These are phyloP conservation scores for Laterallus jamaicensis DNA, from an alignment of 2,113 vertebrate genomes.

Conservation along the genomic window DNA sequence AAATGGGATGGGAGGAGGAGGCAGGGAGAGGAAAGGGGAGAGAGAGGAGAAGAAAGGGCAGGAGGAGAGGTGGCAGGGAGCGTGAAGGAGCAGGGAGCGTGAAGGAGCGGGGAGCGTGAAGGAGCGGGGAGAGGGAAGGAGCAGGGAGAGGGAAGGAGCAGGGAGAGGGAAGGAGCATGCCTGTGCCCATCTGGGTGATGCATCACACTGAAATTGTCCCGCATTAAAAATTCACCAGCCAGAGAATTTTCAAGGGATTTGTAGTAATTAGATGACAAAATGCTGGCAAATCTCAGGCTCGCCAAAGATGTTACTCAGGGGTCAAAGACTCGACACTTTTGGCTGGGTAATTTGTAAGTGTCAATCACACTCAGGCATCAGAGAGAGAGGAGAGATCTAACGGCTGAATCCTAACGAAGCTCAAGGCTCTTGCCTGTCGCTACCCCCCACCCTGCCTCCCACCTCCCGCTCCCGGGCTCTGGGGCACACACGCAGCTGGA, in stretches of 20 bases:
- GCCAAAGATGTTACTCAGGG: constrained; percentile 96
- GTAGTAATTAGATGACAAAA: constrained; percentile 99
- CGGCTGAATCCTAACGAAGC: constrained; percentile 76
- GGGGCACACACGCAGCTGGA: background rate
- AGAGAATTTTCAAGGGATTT: constrained; percentile 97
- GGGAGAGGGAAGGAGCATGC: too few species aligned
- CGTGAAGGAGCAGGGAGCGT: background rate
- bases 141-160: background rate
- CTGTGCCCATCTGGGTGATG: constrained; percentile 76
- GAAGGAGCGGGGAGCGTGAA: background rate
- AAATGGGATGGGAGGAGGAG: background rate
- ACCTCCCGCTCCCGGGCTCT: background rate
- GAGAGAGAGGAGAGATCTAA: constrained; percentile 71
- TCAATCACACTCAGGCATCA: constrained; percentile 94
- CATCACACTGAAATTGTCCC: constrained; percentile 79
- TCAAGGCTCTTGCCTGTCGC: background rate
- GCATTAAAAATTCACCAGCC: constrained; percentile 98
- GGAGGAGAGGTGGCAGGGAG: background rate
- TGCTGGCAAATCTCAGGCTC: constrained; percentile 90
- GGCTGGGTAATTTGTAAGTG: constrained; percentile 99
- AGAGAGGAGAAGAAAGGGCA: background rate
- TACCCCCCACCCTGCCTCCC: background rate
- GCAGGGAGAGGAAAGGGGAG: background rate
- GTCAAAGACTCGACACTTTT: constrained; percentile 96
- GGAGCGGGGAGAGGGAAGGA: background rate